Evolutionary conservation across 1,140 invertebrate species (phyloP).

Genomic region (Drosophila mojavensis): DNA sequence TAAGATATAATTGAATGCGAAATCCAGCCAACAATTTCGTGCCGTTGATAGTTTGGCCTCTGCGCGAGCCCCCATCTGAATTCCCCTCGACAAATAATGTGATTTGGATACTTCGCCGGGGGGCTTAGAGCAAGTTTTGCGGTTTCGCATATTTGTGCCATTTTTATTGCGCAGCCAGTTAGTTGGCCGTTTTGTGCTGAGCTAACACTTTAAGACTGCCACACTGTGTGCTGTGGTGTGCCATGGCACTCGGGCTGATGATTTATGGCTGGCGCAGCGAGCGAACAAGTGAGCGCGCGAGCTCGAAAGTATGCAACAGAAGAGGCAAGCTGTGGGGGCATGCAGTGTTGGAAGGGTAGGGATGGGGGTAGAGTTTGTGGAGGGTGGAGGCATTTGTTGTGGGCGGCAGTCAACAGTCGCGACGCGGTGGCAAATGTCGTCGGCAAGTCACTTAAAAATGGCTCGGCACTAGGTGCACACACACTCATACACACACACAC

Average conservation of each 20-base stretch:
- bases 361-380: no score
- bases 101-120: constrained; percentile 24
- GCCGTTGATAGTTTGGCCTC: neutral
- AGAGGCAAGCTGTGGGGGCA: neutral
- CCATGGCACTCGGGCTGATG: constrained; percentile 45
- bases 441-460: constrained; percentile 80
- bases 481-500: constrained; percentile 42
- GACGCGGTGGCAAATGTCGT: constrained; percentile 52
- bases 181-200: constrained; percentile 61
- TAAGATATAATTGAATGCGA: neutral
- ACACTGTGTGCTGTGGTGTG: constrained; percentile 23
- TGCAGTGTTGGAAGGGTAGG: neutral
- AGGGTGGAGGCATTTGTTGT: neutral
- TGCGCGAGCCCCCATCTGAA: neutral
- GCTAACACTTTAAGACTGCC: constrained; percentile 70
- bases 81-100: constrained; percentile 5
- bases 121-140: constrained; percentile 1
- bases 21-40: no score
- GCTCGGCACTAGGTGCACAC: constrained; percentile 58
- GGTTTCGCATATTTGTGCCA: constrained; percentile 29
- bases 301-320: constrained; percentile 74
- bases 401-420: constrained; percentile 28
- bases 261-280: constrained; percentile 63
- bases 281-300: constrained; percentile 29
- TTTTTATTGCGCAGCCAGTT: constrained; percentile 37